Evolutionary conservation across 2,888 invertebrate species (phyloP).

Genomic region (Cyrtodaria siliqua): DNA sequence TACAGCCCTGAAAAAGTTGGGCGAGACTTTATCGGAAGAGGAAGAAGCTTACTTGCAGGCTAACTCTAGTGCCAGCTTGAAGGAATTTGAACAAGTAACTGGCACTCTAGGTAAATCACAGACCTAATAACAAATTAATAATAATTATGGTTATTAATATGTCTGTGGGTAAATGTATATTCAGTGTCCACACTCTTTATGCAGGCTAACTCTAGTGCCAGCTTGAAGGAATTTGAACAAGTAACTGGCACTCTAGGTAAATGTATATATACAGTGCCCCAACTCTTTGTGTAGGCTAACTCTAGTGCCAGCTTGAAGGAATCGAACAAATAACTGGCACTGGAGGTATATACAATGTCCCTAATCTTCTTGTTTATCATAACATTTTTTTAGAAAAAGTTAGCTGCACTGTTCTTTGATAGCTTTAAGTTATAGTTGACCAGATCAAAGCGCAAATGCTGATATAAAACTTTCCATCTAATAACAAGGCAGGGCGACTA

Average conservation of each 20-base stretch:
- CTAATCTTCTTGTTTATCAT: too few relatives aligned
- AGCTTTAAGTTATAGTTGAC: too few relatives aligned
- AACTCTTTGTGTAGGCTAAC: slow-evolving; percentile 85
- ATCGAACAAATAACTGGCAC: slow-evolving; percentile 85
- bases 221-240: slow-evolving; percentile 86
- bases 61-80: slow-evolving; percentile 85
- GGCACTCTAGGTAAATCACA: slow-evolving; percentile 81
- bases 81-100: slow-evolving; percentile 86
- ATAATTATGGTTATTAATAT: too few relatives aligned
- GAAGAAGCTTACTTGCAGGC: slow-evolving; percentile 86
- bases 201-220: slow-evolving; percentile 84
- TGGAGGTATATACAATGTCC: slow-evolving; percentile 81
- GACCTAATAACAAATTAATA: too few relatives aligned
- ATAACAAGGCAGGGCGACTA: too few relatives aligned
- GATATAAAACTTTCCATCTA: too few relatives aligned
- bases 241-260: slow-evolving; percentile 84
- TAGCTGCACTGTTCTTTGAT: too few relatives aligned
- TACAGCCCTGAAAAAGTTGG: slow-evolving; percentile 86
- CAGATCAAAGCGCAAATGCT: too few relatives aligned
- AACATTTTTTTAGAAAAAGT: too few relatives aligned
- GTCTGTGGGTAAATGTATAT: too few relatives aligned
- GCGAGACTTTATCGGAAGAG: slow-evolving; percentile 84
- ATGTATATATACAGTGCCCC: too few relatives aligned
- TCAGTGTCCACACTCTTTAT: too few relatives aligned
- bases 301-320: slow-evolving; percentile 85